Conservation (phyloP, 2,113 vertebrate genomes). For the Strix uralensis region DNA sequence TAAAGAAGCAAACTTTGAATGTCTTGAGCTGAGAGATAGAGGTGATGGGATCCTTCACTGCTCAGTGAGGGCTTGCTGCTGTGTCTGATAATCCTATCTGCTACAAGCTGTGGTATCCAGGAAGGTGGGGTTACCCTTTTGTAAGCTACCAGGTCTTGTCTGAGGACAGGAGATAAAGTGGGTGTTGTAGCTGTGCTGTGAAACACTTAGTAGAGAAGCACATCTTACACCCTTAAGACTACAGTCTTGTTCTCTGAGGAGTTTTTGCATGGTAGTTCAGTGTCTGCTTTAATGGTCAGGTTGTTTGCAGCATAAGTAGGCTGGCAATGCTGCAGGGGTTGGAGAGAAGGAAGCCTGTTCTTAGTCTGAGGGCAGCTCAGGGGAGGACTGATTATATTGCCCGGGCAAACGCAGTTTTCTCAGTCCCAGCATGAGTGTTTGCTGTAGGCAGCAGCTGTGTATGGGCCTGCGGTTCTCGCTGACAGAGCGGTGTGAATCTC, state of each 20-base stretch:
- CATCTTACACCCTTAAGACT: background rate
- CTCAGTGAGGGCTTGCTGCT: background rate
- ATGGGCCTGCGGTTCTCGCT: background rate
- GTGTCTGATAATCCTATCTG: constrained; percentile 38
- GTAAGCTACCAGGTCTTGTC: background rate
- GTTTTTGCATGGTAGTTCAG: background rate
- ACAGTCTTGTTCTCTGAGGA: background rate
- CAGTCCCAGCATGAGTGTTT: background rate
- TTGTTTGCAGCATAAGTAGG: background rate
- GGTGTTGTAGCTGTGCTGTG: background rate
- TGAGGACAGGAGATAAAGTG: constrained; percentile 51
- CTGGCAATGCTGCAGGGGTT: background rate
- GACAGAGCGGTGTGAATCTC: background rate
- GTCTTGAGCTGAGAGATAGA: background rate
- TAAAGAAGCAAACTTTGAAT: background rate
- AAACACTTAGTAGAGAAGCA: background rate
- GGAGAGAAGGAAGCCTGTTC: background rate
- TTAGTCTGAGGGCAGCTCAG: background rate
- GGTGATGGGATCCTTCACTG: background rate
- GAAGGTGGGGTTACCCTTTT: background rate
- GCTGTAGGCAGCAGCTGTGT: background rate
- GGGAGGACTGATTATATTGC: background rate
- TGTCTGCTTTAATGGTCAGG: background rate
- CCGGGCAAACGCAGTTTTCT: background rate
- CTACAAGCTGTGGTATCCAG: background rate